A percentile compares a stretch with the other conserved stretches of the same genome.
phyloP scores from a whole-genome alignment of 2,113 vertebrate species.

The Xiphophorus maculatus region DNA sequence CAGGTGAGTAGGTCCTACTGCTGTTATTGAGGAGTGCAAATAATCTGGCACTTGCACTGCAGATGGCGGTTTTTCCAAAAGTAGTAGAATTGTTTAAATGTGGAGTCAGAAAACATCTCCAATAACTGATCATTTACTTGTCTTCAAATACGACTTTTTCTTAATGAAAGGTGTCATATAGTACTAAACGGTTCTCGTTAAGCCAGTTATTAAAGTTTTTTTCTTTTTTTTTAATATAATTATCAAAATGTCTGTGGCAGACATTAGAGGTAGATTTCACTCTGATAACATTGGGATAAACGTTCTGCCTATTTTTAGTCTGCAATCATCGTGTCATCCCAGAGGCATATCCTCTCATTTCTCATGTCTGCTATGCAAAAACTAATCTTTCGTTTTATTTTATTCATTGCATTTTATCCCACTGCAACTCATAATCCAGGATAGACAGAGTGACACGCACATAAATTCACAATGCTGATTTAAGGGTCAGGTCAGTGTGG shows the following conservation, averaged over 20 bases:
- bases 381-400: neutral
- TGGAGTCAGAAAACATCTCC: neutral
- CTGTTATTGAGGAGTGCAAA: too few relatives aligned
- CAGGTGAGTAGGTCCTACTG: constrained; percentile 37
- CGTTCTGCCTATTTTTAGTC: neutral
- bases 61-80: neutral
- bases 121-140: neutral
- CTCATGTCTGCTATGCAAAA: neutral
- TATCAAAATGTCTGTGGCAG: neutral
- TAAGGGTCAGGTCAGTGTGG: too few relatives aligned
- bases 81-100: neutral
- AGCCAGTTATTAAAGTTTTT: neutral
- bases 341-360: neutral
- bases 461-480: too few relatives aligned
- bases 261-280: too few relatives aligned
- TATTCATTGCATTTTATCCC: neutral
- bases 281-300: constrained; percentile 19
- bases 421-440: neutral
- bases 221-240: neutral
- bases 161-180: neutral
- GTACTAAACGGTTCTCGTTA: neutral
- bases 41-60: too few relatives aligned
- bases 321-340: neutral
- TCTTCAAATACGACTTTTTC: neutral
- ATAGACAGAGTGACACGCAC: neutral